phyloP scores from a whole-genome alignment of 2,113 vertebrate species.

The Zingel zingel region DNA sequence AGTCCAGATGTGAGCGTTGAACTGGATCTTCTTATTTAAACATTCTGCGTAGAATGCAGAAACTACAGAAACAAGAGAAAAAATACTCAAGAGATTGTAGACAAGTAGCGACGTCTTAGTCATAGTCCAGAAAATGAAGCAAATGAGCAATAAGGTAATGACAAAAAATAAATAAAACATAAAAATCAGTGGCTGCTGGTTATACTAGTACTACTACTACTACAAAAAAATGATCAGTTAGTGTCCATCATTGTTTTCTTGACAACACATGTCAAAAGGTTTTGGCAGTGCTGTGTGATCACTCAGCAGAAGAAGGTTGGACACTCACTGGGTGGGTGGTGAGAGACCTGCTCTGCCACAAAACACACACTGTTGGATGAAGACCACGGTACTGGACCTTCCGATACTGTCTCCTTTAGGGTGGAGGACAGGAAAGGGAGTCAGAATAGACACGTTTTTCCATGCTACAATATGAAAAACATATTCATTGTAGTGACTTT shows the following conservation, averaged over 20 bases:
- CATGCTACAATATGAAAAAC: neutral
- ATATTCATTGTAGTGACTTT: neutral
- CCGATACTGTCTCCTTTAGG: slow-evolving; percentile 91
- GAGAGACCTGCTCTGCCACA: slow-evolving; percentile 98
- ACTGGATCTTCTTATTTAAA: slow-evolving; percentile 96
- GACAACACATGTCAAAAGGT: neutral
- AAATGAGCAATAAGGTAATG: neutral
- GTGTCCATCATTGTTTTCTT: neutral
- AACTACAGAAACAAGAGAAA: slow-evolving; percentile 82
- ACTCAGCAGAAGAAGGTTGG: neutral
- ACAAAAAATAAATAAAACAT: neutral
- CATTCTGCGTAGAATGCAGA: slow-evolving; percentile 99
- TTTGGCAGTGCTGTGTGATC: neutral
- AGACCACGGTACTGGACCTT: slow-evolving; percentile 94
- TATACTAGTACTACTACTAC: too few species aligned
- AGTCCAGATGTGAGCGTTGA: slow-evolving; percentile 99
- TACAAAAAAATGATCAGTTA: neutral
- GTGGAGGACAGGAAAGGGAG: neutral
- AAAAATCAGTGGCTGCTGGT: too few species aligned
- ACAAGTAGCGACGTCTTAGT: neutral
- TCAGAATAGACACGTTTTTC: neutral
- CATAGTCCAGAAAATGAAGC: neutral
- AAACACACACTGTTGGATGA: slow-evolving; percentile 93
- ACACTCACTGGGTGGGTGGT: slow-evolving; percentile 97
- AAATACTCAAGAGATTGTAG: neutral